Conservation (phyloP, 2,113 vertebrate genomes). For the Pachycephala philippinensis region DNA sequence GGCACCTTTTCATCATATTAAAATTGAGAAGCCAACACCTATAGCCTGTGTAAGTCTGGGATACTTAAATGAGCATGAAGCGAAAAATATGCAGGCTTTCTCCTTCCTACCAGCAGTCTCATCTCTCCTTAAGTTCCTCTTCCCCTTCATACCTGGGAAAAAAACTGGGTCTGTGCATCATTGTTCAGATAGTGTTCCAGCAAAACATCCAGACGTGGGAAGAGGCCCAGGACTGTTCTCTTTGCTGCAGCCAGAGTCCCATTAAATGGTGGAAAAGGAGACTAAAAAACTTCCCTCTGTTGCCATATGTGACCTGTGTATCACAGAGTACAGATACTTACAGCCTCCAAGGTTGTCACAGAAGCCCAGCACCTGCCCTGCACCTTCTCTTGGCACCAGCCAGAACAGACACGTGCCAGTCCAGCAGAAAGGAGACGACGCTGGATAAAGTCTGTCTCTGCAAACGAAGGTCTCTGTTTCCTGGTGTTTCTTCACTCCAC, state of each 20-base stretch:
- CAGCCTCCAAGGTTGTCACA: background rate
- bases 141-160: background rate
- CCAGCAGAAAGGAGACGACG: background rate
- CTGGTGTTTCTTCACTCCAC: background rate
- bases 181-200: background rate
- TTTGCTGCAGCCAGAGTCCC: background rate
- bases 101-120: background rate
- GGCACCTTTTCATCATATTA: background rate
- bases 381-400: background rate
- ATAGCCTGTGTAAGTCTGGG: background rate
- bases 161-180: background rate
- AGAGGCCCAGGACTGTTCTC: background rate
- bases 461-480: background rate
- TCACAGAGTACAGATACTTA: background rate
- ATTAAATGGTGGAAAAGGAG: background rate
- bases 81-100: background rate
- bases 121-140: background rate
- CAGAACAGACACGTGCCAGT: rapidly evolving
- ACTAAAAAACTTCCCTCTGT: background rate
- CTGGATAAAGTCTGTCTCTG: background rate
- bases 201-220: background rate
- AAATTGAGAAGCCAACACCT: background rate
- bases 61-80: background rate
- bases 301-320: background rate
- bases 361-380: background rate